These are phyloP conservation scores for Neosilurus hyrtlii DNA, from an alignment of 2,797 vertebrate species.

Conservation along the genomic window DNA sequence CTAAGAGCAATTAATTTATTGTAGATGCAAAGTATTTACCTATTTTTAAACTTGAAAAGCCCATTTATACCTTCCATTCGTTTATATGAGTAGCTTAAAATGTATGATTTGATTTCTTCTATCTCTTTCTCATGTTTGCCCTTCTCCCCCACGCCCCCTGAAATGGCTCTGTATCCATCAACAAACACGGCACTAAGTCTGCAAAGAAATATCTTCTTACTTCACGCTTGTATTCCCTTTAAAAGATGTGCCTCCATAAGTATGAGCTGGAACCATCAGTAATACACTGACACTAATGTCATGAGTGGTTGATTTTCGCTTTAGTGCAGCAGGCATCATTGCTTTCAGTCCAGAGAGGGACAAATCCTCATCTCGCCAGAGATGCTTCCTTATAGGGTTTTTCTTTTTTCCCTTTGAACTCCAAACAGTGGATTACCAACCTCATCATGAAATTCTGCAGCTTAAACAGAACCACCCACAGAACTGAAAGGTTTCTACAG, in stretches of 20 bases:
- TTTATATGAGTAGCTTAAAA: background rate
- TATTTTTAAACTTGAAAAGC: background rate
- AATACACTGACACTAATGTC: slow-evolving; percentile 35
- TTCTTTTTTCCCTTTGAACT: background rate
- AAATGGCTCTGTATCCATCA: background rate
- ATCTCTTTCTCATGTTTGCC: background rate
- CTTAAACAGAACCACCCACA: background rate
- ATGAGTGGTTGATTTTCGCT: slow-evolving; percentile 35
- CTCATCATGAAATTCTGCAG: background rate
- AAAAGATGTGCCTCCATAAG: slow-evolving; percentile 22
- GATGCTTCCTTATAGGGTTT: background rate
- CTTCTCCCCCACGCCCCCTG: background rate
- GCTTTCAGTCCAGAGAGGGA: slow-evolving; percentile 9
- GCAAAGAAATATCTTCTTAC: slow-evolving; percentile 23
- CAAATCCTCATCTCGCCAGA: slow-evolving; percentile 5
- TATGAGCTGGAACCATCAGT: slow-evolving; percentile 19
- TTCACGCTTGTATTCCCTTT: slow-evolving; percentile 26
- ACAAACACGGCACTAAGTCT: background rate
- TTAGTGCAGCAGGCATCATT: slow-evolving; percentile 24
- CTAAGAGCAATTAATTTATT: background rate
- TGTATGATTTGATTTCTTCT: background rate
- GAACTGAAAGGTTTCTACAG: background rate
- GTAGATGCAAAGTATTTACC: background rate
- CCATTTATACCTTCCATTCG: background rate
- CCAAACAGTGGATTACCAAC: slow-evolving; percentile 6